phyloP scores from a whole-genome alignment of 2,797 vertebrate species.

The Poecile montanus region DNA sequence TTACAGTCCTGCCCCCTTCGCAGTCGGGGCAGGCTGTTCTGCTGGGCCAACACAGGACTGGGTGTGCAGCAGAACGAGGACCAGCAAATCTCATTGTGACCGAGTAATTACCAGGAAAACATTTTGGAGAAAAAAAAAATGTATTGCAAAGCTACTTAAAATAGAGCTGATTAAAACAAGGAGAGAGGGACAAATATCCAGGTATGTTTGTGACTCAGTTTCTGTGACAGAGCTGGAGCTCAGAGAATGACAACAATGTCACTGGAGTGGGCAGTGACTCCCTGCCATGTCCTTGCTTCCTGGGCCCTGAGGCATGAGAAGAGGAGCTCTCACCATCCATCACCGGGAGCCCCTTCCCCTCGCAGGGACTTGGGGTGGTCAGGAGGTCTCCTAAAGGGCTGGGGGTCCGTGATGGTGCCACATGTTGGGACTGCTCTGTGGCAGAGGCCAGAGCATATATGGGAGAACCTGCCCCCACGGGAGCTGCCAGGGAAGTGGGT shows the following conservation, averaged over 20 bases:
- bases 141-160: constrained; percentile 72
- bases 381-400: not conserved
- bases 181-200: constrained; percentile 16
- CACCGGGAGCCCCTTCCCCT: not conserved
- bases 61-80: constrained; percentile 8
- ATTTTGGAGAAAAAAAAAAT: constrained; percentile 53
- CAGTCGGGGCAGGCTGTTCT: not conserved
- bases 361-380: not conserved
- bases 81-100: constrained; percentile 23
- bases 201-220: constrained; percentile 42
- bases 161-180: constrained; percentile 62
- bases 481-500: not conserved
- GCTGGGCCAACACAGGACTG: not conserved
- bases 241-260: constrained; percentile 14
- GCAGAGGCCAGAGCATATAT: not conserved
- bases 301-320: not conserved
- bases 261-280: not conserved
- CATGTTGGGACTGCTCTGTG: fast-evolving
- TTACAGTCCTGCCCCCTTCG: not conserved
- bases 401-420: fast-evolving
- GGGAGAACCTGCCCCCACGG: not conserved
- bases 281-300: not conserved
- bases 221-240: not conserved
- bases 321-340: not conserved
- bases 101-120: not conserved